These are phyloP conservation scores for Clarias macrocephalus DNA, from an alignment of 2,113 vertebrate species.

Conservation along the genomic window DNA sequence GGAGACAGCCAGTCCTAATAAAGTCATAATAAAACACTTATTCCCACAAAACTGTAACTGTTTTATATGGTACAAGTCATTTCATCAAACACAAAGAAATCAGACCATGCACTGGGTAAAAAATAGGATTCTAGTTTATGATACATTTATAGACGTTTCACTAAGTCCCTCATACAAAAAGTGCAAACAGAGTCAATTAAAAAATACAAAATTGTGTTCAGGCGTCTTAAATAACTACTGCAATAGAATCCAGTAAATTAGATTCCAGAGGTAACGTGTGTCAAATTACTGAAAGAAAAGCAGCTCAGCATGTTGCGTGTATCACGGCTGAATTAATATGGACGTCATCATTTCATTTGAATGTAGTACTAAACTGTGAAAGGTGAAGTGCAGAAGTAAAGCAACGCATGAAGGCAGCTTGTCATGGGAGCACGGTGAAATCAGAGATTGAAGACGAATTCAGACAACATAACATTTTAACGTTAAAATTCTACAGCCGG, in stretches of 20 bases:
- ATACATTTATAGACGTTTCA: conserved; percentile 39
- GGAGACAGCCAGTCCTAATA: neutral
- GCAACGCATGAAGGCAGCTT: neutral
- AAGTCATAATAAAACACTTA: conserved; percentile 24
- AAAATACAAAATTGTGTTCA: neutral
- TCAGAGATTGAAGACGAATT: neutral
- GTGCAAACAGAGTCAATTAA: neutral
- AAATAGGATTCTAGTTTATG: conserved; percentile 20
- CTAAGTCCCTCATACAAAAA: neutral
- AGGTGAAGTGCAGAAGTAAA: neutral
- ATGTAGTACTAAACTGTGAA: neutral
- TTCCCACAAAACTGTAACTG: conserved; percentile 20
- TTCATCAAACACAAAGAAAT: conserved; percentile 18
- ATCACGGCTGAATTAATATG: neutral
- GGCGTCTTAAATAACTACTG: neutral
- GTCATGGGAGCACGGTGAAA: neutral
- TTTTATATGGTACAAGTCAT: neutral
- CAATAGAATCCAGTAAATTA: neutral
- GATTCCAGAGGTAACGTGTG: neutral
- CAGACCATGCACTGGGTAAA: neutral
- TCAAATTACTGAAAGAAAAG: neutral
- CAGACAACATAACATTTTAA: neutral
- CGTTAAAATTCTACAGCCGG: neutral
- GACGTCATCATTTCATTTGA: neutral
- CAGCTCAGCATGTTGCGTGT: neutral